phyloP scores from a whole-genome alignment of 1,140 invertebrate species.

The Saccostrea echinata region DNA sequence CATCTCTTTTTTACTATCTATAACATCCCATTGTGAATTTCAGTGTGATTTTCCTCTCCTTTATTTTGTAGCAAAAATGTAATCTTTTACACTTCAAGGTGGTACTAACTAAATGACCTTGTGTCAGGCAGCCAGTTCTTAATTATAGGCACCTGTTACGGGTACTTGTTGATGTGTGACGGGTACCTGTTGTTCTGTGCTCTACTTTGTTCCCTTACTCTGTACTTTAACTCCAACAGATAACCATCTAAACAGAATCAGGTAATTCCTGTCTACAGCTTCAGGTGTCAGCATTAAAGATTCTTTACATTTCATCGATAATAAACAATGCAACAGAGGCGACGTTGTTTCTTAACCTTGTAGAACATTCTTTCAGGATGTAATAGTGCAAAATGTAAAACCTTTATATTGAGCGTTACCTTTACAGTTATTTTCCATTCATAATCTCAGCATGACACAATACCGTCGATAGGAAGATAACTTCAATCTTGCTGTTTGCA shows the following conservation, averaged over 20 bases:
- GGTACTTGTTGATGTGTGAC: too few relatives aligned
- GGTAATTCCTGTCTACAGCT: background rate
- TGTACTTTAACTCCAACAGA: background rate
- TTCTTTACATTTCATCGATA: background rate
- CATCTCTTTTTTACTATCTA: too few relatives aligned
- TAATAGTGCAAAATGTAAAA: background rate
- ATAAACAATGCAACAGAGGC: conserved; percentile 3
- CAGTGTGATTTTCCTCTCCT: too few relatives aligned
- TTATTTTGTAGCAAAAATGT: too few relatives aligned
- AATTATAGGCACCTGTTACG: too few relatives aligned
- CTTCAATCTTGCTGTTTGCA: background rate
- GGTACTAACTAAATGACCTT: too few relatives aligned
- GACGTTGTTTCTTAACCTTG: background rate
- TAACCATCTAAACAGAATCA: background rate
- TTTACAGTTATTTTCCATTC: background rate
- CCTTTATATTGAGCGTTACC: background rate
- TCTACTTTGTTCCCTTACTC: too few relatives aligned
- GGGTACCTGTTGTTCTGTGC: too few relatives aligned
- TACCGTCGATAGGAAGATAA: background rate
- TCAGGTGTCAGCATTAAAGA: background rate
- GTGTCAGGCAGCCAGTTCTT: too few relatives aligned
- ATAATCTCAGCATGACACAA: background rate
- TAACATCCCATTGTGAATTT: too few relatives aligned
- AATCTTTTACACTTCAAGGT: too few relatives aligned
- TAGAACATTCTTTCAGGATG: background rate